phyloP scores from a whole-genome alignment of 2,888 invertebrate genomes.

The Habroteleia sp. region DNA sequence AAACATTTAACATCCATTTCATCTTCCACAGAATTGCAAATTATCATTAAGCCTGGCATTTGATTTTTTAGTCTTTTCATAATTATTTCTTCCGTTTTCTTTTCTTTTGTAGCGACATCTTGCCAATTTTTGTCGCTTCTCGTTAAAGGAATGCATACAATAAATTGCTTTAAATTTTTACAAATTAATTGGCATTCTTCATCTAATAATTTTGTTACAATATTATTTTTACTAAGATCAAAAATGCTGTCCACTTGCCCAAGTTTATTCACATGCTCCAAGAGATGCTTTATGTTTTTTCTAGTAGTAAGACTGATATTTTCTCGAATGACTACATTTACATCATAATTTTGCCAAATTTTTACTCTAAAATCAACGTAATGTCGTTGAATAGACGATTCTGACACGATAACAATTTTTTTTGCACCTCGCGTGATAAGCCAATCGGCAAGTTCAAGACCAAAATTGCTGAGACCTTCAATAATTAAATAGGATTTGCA shows the following conservation, averaged over 20 bases:
- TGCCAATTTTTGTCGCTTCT: constrained; percentile 18
- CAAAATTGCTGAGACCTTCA: constrained; percentile 87
- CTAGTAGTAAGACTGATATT: constrained; percentile 35
- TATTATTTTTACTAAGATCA: constrained; percentile 41
- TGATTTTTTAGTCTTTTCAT: constrained; percentile 38
- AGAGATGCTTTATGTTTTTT: constrained; percentile 46
- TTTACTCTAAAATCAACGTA: constrained; percentile 41
- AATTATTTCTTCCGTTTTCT: constrained; percentile 37
- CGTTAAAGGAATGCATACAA: constrained; percentile 41
- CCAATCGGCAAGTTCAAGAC: constrained; percentile 62
- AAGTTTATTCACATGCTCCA: constrained; percentile 48
- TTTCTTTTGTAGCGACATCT: constrained; percentile 23
- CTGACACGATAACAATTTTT: constrained; percentile 54
- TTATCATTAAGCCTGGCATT: constrained; percentile 45
- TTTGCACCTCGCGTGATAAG: constrained; percentile 58
- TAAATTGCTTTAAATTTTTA: constrained; percentile 38
- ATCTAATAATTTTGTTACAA: constrained; percentile 46
- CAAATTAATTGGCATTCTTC: constrained; percentile 47
- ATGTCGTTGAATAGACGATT: constrained; percentile 10
- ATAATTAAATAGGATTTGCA: constrained; percentile 84
- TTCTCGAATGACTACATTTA: constrained; percentile 29
- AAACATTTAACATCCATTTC: constrained; percentile 20
- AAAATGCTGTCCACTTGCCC: constrained; percentile 59
- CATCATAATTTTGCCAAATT: constrained; percentile 56
- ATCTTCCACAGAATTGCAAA: constrained; percentile 9